Evolutionary conservation across 1,140 invertebrate species (phyloP), one percentile per base, ranked within the genome.

Genomic region (Achroia grisella): DNA sequence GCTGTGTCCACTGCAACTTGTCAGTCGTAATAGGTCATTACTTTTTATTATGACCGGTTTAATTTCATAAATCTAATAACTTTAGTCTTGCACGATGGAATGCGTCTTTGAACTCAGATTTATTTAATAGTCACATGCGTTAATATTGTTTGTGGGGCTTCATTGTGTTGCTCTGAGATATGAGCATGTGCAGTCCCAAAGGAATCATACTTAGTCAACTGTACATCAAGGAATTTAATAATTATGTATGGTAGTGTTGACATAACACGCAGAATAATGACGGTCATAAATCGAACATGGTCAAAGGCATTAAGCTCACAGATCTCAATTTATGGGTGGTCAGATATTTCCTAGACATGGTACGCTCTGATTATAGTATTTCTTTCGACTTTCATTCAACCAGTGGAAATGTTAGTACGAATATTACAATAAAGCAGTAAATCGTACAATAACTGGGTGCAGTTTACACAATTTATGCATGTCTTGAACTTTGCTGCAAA

Each of bases 401-500:
- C 6, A 23, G 2, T 23, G 2, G 17, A 6, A 23, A 2, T 23
- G 17, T 23, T n/a, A 23, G 17, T 23, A 23, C 2, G 6, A 33
- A 33, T 33, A n/a, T 33, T 11, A 33, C 5, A 33, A 33, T 11
- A 33, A 11, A 33, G n/a, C 32, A 35, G 13, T 35, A 14, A 52
- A 53, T 52, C 61, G 48, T 56, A 32, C 29, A 50, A 48, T 42
- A 64, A 52, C 52, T 55, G 43, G 56, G 39, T 53, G 51, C 54
- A 58, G 52, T 57, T 44, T 44, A 36, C 8, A 37, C 45, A 53
- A 65, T 65, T 59, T 68, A 68, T 57, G 52, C 48, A 34, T 60
- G 46, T 57, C 40, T 51, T 71, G 64, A 68, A 65, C 64, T 71
- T 68, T 71, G 51, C 46, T 34, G 47, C 43, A 53, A 61, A 52